These are phyloP conservation scores for Leptinotarsa defecta DNA, from an alignment of 1,140 invertebrate species.

Conservation along the genomic window DNA sequence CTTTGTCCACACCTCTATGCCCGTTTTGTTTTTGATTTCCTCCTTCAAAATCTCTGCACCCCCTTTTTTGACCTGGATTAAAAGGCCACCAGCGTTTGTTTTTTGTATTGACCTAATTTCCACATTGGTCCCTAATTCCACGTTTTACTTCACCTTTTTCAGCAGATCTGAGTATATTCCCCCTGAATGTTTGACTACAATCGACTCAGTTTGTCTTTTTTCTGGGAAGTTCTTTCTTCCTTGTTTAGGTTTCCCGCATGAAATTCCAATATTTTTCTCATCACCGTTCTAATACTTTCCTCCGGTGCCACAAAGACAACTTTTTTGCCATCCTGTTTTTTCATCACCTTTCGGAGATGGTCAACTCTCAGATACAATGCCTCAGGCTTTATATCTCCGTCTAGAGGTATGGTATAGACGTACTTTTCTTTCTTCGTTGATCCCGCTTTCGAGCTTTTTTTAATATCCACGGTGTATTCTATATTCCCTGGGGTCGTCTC, in stretches of 20 bases:
- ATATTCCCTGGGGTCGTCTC: neutral
- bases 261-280: neutral
- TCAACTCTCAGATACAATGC: neutral
- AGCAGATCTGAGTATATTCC: neutral
- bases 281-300: neutral
- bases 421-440: neutral
- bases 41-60: neutral
- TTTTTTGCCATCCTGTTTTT: neutral
- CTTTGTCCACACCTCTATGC: neutral
- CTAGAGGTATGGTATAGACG: neutral
- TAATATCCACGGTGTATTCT: neutral
- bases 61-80: neutral
- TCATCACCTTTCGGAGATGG: neutral
- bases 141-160: neutral
- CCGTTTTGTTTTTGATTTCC: neutral
- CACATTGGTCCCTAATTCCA: neutral
- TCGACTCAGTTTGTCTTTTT: too few relatives aligned
- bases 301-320: neutral
- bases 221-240: too few relatives aligned
- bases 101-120: too few relatives aligned
- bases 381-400: neutral
- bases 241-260: neutral
- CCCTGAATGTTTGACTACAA: too few relatives aligned
- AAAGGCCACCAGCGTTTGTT: neutral
- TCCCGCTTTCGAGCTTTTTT: neutral